Base-by-base conservation (phyloP, 2,113 vertebrate species). In the Piprites chloris region DNA sequence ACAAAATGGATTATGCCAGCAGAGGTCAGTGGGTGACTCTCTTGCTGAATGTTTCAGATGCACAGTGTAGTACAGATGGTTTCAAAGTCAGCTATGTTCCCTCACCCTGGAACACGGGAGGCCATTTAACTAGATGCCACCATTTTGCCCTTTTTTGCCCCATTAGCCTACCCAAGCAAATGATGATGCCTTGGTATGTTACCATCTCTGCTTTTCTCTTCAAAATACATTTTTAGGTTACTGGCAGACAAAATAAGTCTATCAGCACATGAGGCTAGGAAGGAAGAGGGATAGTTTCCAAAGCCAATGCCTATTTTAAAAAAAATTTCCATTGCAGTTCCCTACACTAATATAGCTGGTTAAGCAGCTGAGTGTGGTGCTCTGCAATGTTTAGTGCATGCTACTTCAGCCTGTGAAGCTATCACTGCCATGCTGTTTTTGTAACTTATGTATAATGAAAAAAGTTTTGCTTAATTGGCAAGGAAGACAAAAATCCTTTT, bases 11-110 rank as follows among this genome's bases (percentile, higher is more conserved):
- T 93, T 85, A 77, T 94, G 83, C 83, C 95, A 94, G 85, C 72
- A 97, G 95, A 90, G 85, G 90, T 90, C 96, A 96, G 92, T 42
- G 96, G 92, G 92, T 88, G 90, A 80, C 75, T 68, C 92, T 61
- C 79, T 22, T 68, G 82, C 41, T 68, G n/a, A 41, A 61, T 9
- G 41, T 69, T 88, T 66, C 67, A 56, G 37, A 61, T 26, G 39
- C 27, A 46, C n/a, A 28, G 9, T n/a, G 30, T 61, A 18, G 55
- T 46, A 59, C 35, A 63, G 19, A 24, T 17, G 22, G 20, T 66
- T 91, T 73, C 82, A 28, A 37, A 46, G 58, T 23, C 67, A 79
- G 77, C 65, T 42, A 5, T 3, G 4, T 11, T 75, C 59, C 32
- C 49, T 73, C 53, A 73, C 6, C 26, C 42, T 53, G 59, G 12